Evolutionary conservation across 2,888 invertebrate genomes (phyloP).

Genomic region (Meiosimyza platycephala): DNA sequence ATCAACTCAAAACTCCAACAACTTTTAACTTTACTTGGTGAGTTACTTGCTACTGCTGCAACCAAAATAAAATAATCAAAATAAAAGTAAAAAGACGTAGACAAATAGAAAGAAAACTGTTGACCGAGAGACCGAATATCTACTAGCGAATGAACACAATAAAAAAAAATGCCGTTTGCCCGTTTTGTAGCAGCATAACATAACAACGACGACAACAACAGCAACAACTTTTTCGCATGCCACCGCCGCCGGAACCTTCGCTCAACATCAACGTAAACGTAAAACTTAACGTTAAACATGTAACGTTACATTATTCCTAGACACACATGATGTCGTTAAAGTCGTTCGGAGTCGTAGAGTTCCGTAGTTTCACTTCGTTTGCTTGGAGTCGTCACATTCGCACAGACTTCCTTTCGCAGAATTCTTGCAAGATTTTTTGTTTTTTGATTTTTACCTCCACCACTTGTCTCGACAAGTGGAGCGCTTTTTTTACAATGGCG

Average conservation of each 20-base stretch:
- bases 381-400: too few species aligned
- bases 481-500: neutral
- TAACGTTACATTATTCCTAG: conserved; percentile 23
- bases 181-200: neutral
- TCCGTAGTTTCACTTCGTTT: neutral
- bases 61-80: conserved; percentile 35
- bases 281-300: neutral
- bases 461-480: too few species aligned
- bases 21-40: too few species aligned
- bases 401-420: too few species aligned
- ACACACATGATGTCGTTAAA: conserved; percentile 11
- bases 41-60: too few species aligned
- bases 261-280: conserved; percentile 1
- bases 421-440: neutral
- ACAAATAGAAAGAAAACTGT: conserved; percentile 37
- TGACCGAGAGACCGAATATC: conserved; percentile 59
- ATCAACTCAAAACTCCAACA: too few species aligned
- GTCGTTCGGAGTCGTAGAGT: conserved; percentile 2
- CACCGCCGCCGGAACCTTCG: neutral
- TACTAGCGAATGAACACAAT: conserved; percentile 46
- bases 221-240: neutral
- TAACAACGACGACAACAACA: neutral
- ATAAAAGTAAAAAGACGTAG: conserved; percentile 39
- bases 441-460: neutral
- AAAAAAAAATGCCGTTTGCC: conserved; percentile 41